Evolutionary conservation across 2,888 invertebrate species (phyloP), one percentile per base, ranked within the genome.

Genomic region (Kuschelorhynchus macadamiae): DNA sequence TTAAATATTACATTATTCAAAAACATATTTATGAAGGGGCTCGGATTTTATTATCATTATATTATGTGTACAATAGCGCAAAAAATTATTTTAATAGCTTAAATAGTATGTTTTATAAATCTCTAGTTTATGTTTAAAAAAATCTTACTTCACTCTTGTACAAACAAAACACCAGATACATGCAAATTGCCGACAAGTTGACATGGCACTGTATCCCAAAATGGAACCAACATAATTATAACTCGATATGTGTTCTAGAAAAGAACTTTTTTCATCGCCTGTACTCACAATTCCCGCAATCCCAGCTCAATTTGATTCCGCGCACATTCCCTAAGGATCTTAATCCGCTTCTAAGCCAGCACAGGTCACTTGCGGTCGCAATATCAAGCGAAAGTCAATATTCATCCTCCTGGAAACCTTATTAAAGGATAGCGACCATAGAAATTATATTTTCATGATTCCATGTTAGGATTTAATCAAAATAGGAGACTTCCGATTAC

Each of bases 381-480:
- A 78, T 79, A 74, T 72, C 74, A 73, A 73, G 73, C 69, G 69
- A 81, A 84, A 82, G 83, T 83, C 84, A 82, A 84, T 84, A 83
- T 82, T 82, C 83, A 83, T 81, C 84, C 81, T 80, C 78, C 81
- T 79, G 84, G 83, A 84, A 84, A 84, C 81, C 83, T 84, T 84
- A 84, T 84, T 84, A 84, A 84, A 32, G 65, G 55, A 59, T 56
- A 46, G 52, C 56, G 56, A 36, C 53, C 46, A 59, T n/a, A 41
- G 49, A 61, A 67, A 67, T 67, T 67, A 67, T 67, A 55, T 67
- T 61, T 67, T 36, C 60, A 39, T 50, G n/a, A 55, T 52, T 33
- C 17, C 16, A 61, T 21, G 52, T 20, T 12, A 18, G 30, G 39
- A 41, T 50, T 49, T 60, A 50, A 60, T 60, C 49, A 39, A 50